phyloP scores from a whole-genome alignment of 2,113 vertebrate species.

The Leucoraja erinaceus region DNA sequence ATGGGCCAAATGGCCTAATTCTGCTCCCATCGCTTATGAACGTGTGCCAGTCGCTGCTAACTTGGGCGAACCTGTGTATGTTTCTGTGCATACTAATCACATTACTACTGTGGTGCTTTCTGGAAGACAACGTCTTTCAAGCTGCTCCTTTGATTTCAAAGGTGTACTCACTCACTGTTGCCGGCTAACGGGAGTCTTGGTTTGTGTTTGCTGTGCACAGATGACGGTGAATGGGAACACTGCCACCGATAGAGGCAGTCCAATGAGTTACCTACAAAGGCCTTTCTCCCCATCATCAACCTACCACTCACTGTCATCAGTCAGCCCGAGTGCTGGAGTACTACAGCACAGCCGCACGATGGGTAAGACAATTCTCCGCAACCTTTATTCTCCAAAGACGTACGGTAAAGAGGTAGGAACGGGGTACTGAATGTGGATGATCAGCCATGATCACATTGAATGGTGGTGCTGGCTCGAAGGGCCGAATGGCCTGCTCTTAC shows the following conservation, averaged over 20 bases:
- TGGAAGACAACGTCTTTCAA: constrained; percentile 40
- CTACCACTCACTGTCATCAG: constrained; percentile 70
- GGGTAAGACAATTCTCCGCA: constrained; percentile 61
- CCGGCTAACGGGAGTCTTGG: constrained; percentile 38
- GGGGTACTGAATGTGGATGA: too few relatives aligned
- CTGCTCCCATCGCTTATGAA: background rate
- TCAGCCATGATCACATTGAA: too few relatives aligned
- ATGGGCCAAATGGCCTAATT: too few relatives aligned
- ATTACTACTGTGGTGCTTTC: constrained; percentile 40
- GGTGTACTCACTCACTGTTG: background rate
- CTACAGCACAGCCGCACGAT: constrained; percentile 74
- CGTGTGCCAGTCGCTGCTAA: background rate
- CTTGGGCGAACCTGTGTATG: constrained; percentile 40
- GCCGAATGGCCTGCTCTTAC: too few relatives aligned
- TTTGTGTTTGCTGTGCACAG: constrained; percentile 68
- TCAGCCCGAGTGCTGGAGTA: constrained; percentile 65
- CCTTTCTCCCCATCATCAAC: constrained; percentile 78
- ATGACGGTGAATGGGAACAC: constrained; percentile 82
- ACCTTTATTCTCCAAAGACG: constrained; percentile 37
- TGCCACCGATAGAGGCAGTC: constrained; percentile 60
- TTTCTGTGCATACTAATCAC: constrained; percentile 45
- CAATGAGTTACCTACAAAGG: constrained; percentile 73
- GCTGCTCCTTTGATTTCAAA: background rate
- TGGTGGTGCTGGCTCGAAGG: too few relatives aligned
- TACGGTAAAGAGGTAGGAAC: too few relatives aligned